Conservation (phyloP, 2,888 invertebrate genomes). For the Priocnemis perturbator region DNA sequence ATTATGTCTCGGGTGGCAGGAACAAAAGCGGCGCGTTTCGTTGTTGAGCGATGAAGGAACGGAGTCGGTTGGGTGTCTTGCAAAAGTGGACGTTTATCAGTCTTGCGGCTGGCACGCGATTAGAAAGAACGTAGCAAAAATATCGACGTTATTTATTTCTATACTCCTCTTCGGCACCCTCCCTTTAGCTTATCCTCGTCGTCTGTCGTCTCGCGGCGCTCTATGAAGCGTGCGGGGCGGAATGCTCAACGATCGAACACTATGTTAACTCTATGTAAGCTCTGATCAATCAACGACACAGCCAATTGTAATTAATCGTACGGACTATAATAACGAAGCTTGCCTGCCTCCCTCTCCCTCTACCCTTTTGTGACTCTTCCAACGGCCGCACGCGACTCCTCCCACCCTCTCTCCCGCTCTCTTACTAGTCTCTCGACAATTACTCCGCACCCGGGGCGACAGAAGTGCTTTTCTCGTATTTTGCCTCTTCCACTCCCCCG, state of each 20-base stretch:
- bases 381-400: neutral
- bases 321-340: constrained; percentile 12
- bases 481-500: constrained; percentile 3
- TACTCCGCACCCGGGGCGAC: neutral
- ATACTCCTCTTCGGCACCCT: neutral
- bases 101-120: constrained; percentile 14
- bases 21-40: constrained; percentile 16
- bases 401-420: neutral
- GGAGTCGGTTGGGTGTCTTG: constrained; percentile 10
- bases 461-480: constrained; percentile 2
- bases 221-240: constrained; percentile 13
- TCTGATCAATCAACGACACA: constrained; percentile 53
- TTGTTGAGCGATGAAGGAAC: constrained; percentile 22
- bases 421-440: constrained; percentile 3
- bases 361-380: neutral
- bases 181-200: neutral
- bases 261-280: constrained; percentile 42
- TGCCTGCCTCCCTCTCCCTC: constrained; percentile 2
- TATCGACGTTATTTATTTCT: constrained; percentile 43
- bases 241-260: constrained; percentile 26
- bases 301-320: constrained; percentile 42
- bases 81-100: constrained; percentile 17
- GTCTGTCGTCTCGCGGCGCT: neutral
- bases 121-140: constrained; percentile 62
- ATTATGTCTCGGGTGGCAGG: no score